Evolutionary conservation across 2,797 vertebrate species (phyloP).

Genomic region (Peromyscus attwateri): DNA sequence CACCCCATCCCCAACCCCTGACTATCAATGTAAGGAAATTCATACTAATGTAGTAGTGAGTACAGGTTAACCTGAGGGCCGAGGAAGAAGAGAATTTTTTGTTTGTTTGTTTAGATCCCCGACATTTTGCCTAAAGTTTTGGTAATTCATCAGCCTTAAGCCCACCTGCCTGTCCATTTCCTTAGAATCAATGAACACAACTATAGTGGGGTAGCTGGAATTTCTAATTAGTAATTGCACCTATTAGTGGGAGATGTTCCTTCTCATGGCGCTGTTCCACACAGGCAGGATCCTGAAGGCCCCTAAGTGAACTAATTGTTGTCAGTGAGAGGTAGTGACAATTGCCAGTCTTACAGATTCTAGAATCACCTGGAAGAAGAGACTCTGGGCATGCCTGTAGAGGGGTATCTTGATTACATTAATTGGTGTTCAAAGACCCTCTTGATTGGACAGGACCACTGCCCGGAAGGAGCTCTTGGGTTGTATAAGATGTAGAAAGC

Average conservation of each 20-base stretch:
- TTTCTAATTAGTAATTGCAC: not conserved
- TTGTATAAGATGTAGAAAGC: not conserved
- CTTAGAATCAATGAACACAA: not conserved
- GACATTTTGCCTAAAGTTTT: not conserved
- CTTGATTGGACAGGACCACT: not conserved
- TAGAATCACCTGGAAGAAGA: not conserved
- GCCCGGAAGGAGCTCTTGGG: not conserved
- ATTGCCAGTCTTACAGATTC: not conserved
- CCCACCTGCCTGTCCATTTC: not conserved
- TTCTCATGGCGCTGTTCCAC: not conserved
- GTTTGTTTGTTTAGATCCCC: not conserved
- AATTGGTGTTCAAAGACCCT: not conserved
- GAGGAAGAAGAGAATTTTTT: not conserved
- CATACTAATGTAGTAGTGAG: not conserved
- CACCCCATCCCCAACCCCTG: not conserved
- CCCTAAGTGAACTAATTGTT: not conserved
- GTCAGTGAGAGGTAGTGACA: not conserved
- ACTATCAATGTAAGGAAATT: not conserved
- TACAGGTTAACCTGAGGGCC: constrained; percentile 45
- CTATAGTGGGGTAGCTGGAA: not conserved
- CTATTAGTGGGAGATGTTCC: not conserved
- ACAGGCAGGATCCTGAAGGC: not conserved
- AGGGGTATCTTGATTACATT: not conserved
- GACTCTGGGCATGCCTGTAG: not conserved
- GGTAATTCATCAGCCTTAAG: not conserved